Percentiles rank a stretch among this genome's conserved stretches.
Conservation (phyloP, 2,113 vertebrate genomes). For the Poeciliopsis turrubarensis region DNA sequence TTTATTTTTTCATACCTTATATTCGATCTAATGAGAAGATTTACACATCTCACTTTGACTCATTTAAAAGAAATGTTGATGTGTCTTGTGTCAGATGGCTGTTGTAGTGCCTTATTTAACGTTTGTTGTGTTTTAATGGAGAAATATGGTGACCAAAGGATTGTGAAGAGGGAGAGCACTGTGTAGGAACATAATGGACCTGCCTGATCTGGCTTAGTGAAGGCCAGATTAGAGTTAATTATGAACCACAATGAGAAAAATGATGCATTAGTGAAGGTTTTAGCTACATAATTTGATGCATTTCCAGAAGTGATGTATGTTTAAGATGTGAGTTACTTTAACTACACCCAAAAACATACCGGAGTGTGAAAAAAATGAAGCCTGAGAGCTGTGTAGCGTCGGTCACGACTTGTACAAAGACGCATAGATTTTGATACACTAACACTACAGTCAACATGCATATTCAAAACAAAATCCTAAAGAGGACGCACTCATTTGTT, state of each 20-base stretch:
- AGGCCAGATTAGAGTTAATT: not conserved
- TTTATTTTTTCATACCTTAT: constrained; percentile 30
- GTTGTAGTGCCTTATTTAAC: constrained; percentile 74
- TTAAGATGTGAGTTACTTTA: not conserved
- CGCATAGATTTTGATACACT: constrained; percentile 46
- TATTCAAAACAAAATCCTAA: constrained; percentile 55
- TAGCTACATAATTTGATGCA: not conserved
- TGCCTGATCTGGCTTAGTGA: constrained; percentile 6
- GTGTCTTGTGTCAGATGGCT: constrained; percentile 36
- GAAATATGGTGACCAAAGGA: constrained; percentile 62
- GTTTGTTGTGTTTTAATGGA: constrained; percentile 36
- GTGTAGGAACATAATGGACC: constrained; percentile 28
- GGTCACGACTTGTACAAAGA: constrained; percentile 49
- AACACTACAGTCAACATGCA: constrained; percentile 23
- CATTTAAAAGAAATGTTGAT: constrained; percentile 6
- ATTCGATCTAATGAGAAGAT: constrained; percentile 37
- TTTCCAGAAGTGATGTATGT: not conserved
- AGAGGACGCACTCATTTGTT: constrained; percentile 57
- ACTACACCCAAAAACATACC: not conserved
- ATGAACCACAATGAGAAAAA: not conserved
- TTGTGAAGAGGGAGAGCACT: constrained; percentile 40
- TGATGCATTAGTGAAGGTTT: not conserved
- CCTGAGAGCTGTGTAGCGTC: constrained; percentile 18
- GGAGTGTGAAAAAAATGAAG: constrained; percentile 29
- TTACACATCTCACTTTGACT: constrained; percentile 66